Base-by-base conservation (phyloP, 2,797 vertebrate species). In the Tangara arthus region DNA sequence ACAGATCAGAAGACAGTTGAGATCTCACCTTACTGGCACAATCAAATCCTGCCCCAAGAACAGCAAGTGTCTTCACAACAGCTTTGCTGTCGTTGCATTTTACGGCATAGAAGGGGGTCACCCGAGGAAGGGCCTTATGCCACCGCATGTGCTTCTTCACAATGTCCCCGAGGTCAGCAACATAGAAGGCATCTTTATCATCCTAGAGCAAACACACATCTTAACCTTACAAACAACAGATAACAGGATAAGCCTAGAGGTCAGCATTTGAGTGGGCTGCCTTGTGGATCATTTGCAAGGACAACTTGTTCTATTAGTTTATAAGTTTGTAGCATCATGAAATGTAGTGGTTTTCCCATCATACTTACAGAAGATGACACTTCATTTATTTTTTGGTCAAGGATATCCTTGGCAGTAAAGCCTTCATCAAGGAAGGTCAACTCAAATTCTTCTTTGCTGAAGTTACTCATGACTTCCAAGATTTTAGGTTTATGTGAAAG, bases 361-460 rank as follows among this genome's bases (percentile, higher is more conserved):
- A 70, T 87, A 98, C 98, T 98, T 96, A 99, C 99, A 5, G 99
- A 99, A 93, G 97, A 97, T 47, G 98, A 99, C 30, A 98, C 98
- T 98, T 99, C 99, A 60, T 99, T 99, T 95, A 99, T 99, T 97
- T 99, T 99, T 97, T 99, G 99, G 94, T 99, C 99, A 92, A 99
- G 97, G 65, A 98, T 98, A 94, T 99, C 99, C 92, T 98, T 98
- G 91, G 99, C 99, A 96, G 98, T 98, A 95, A 99, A 99, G 53
- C 99, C 99, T 97, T 99, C 99, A 20, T 99, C 99, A 41, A 99
- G 98, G 97, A 99, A 99, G 82, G 98, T 97, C 96, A 99, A 98
- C 76, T 99, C 99, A 97, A 98, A 98, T 83, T 99, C 98, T 52
- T 97, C 97, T 82, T 97, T 95, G 90, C 90, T 95, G 59, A 98